Base-by-base conservation (phyloP, 1,140 invertebrate genomes). In the Drosophila bipectinata region DNA sequence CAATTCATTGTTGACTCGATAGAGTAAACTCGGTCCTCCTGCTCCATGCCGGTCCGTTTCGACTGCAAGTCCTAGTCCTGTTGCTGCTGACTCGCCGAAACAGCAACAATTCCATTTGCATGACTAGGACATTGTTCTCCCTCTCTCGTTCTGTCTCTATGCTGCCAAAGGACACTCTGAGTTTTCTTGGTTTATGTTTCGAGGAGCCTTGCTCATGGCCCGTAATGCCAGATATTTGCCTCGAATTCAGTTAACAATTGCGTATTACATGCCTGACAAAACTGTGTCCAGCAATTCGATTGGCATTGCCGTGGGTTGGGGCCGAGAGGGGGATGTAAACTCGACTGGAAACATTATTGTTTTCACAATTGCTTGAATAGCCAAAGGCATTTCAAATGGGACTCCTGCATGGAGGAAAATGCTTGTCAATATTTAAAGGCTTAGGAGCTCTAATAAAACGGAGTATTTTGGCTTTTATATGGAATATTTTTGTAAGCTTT, bases 1-100 rank as follows among this genome's bases (percentile, higher is more conserved):
- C 79, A 83, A 83, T 79, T 79, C 80, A 84, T 75, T 85, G 81
- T 87, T 87, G 78, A 87, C 74, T 72, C 64, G 57, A 60, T 58
- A 81, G 77, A 82, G 78, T 72, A 72, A 53, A 75, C 76, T 69
- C 67, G 28, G 39, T 37, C 57, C 37, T 54, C 18, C 59, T 57
- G 15, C 49, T 51, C 34, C 32, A 48, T 47, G 55, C 37, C n/a
- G 41, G 47, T 48, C 32, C 30, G 32, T 24, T 72, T 47, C 51
- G 8, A 18, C 12, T 47, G 44, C 15, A 47, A 24, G 28, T 34
- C 32, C 26, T 8, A 24, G 18, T 53, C 6, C 30, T 54, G 53
- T 49, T 60, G 41, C 44, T 71, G 51, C 72, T 68, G 62, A 45
- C 59, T 44, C 41, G 39, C 47, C 34, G 30, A 52, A 77, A 77